Base-by-base conservation (phyloP, 1,140 invertebrate species). In the Nomia melanderi region DNA sequence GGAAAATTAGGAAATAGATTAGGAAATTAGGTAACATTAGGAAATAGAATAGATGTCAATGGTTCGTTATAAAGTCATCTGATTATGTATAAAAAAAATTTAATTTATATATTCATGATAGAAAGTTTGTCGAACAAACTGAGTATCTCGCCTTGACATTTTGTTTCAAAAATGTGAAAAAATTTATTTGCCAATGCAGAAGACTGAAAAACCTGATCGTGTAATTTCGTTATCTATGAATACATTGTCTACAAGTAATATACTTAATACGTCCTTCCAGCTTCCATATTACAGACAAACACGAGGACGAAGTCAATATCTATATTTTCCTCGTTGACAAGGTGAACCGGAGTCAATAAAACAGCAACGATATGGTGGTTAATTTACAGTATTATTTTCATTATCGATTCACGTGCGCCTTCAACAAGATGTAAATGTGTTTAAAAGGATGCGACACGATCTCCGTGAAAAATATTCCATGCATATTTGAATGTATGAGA, bases 361-460 rank as follows among this genome's bases (percentile, higher is more conserved):
- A 57, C 54, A 12, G 4, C 27, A 27, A 4, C 27, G 27, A 57
- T 27, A 27, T 31, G 20, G 11, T 29, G 2, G 20, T 12, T 23
- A 36, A 36, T 60, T 60, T 39, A 41, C 7, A 4, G 27, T 20
- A n/a, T 65, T 50, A 31, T n/a, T 23, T 31, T 50, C 27, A 1
- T 27, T 2, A 14, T 14, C 8, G 31, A 27, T 23, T 20, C 12
- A 17, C 25, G 7, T 8, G 14, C n/a, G 36, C 20, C 41, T 31
- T 29, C 50, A 65, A 65, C n/a, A n/a, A 65, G 17, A 65, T 31
- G 63, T 20, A 31, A 65, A 65, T 65, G 1, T 5, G 20, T 4
- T 39, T 8, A 25, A 20, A 64, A 44, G 12, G 39, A 64, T 44
- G 14, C 23, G 14, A 31, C 41, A 31, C 27, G 17, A n/a, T n/a